phyloP scores from a whole-genome alignment of 2,113 vertebrate species.

The Myiozetetes cayanensis region DNA sequence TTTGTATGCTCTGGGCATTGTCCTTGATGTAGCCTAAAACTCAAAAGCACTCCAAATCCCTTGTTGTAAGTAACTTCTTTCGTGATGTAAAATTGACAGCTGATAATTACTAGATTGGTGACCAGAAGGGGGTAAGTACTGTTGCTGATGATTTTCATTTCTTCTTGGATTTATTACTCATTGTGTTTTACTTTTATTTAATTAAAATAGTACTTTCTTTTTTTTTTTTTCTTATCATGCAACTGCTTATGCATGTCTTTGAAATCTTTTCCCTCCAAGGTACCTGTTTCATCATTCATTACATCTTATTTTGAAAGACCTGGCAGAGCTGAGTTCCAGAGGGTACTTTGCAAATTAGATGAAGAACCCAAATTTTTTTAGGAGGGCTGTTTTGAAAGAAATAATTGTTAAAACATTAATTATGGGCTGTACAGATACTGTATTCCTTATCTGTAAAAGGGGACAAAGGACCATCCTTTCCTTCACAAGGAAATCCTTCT shows the following conservation, averaged over 20 bases:
- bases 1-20: not conserved
- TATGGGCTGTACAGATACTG: not conserved
- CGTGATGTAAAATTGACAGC: not conserved
- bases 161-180: not conserved
- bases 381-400: not conserved
- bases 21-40: not conserved
- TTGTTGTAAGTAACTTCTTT: not conserved
- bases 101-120: not conserved
- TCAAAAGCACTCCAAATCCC: not conserved
- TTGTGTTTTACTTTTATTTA: not conserved
- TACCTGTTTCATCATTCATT: not conserved
- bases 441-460: not conserved
- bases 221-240: rapidly evolving
- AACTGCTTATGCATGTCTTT: not conserved
- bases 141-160: not conserved
- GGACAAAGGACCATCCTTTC: not conserved
- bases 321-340: not conserved
- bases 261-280: not conserved
- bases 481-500: not conserved
- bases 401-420: not conserved
- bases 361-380: not conserved
- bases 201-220: rapidly evolving
- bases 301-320: not conserved
- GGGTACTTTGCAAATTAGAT: not conserved
- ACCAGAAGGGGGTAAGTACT: not conserved